These are phyloP conservation scores for Spialia ferax DNA, from an alignment of 2,888 invertebrate genomes.

Conservation along the genomic window DNA sequence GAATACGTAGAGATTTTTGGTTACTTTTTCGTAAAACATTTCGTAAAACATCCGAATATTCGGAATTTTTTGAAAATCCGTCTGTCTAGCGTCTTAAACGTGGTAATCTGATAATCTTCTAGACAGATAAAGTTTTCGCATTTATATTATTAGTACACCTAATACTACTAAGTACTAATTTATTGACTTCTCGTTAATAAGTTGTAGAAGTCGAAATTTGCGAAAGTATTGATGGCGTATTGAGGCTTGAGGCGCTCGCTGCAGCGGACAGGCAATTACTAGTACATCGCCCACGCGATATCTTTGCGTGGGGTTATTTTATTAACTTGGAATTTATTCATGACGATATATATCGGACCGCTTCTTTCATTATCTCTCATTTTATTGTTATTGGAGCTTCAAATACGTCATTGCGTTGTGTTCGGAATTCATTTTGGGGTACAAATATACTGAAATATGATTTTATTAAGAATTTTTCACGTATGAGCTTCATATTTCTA, in stretches of 20 bases:
- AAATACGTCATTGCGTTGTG: constrained; percentile 16
- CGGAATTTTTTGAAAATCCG: too few species aligned
- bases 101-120: too few species aligned
- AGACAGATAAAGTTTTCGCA: too few species aligned
- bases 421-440: neutral
- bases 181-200: too few species aligned
- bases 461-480: neutral
- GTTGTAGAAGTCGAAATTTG: constrained; percentile 15
- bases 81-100: too few species aligned
- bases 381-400: constrained; percentile 21
- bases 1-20: too few species aligned
- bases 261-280: constrained; percentile 48
- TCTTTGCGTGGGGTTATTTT: constrained; percentile 56
- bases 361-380: constrained; percentile 24
- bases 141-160: too few species aligned
- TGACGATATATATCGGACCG: constrained; percentile 28
- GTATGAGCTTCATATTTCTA: neutral
- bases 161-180: too few species aligned
- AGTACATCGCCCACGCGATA: constrained; percentile 40
- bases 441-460: neutral
- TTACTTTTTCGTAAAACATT: too few species aligned
- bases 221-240: constrained; percentile 42
- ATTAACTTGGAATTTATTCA: constrained; percentile 48
- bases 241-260: constrained; percentile 39
- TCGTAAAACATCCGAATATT: too few species aligned